These are phyloP conservation scores for Melospiza georgiana DNA, from an alignment of 2,113 vertebrate species.

Conservation along the genomic window DNA sequence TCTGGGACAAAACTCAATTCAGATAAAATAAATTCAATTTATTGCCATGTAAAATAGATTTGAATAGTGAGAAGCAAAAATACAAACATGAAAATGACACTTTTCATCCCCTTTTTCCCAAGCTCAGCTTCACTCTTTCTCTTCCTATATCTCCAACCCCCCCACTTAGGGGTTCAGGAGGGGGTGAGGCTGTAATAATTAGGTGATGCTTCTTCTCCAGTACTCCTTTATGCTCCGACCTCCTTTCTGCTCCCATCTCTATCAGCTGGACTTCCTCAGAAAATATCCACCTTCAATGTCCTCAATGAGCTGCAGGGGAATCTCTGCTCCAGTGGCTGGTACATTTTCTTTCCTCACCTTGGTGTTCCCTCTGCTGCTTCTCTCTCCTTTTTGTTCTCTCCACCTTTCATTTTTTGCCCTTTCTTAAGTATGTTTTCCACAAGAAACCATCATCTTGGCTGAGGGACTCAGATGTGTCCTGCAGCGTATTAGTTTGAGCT, in stretches of 20 bases:
- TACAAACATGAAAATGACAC: neutral
- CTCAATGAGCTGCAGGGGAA: neutral
- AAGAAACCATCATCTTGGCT: neutral
- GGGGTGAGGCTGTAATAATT: rapidly evolving
- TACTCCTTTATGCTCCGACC: neutral
- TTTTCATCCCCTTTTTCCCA: neutral
- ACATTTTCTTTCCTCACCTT: neutral
- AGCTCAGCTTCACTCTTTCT: neutral
- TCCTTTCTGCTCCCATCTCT: neutral
- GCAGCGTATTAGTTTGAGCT: neutral
- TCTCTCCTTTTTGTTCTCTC: neutral
- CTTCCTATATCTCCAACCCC: neutral
- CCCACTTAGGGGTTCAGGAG: rapidly evolving
- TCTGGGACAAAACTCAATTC: neutral
- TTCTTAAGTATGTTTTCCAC: neutral
- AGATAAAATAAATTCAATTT: neutral
- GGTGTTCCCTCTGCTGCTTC: neutral
- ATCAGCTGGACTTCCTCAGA: neutral
- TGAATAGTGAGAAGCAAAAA: neutral
- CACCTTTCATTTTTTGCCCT: neutral
- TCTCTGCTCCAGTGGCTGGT: neutral
- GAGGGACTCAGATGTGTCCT: neutral
- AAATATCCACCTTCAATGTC: neutral
- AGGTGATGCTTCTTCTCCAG: neutral
- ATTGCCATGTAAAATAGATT: neutral